Evolutionary conservation across 1,140 invertebrate species (phyloP), one percentile per base, ranked within the genome.

Genomic region (Aphelinus certus): DNA sequence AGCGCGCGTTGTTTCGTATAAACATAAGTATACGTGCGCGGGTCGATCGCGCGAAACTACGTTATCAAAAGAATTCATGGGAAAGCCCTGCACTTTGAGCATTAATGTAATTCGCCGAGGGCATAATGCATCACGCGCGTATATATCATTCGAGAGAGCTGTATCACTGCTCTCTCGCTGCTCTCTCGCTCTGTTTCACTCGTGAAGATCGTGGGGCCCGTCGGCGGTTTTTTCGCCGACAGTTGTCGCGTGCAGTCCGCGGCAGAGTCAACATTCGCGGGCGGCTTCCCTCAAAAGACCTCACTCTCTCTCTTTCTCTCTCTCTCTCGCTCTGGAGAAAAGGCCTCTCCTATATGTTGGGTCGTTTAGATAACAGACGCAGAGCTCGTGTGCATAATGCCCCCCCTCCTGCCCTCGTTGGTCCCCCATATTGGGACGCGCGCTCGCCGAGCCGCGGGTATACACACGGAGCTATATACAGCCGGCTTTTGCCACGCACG

Each of bases 351-450:
- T 77, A 76, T 79, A 26, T 26, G 26, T 79, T 81, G 81, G 79
- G 80, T 84, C 83, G 81, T 84, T 85, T 84, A 85, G 83, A 84
- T 84, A 85, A 26, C 26, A 26, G 26, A 26, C 26, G 26, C 26
- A 26, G 26, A 26, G 76, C 78, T 80, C 77, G 83, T 83, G 83
- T 82, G 84, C 81, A 84, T 80, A 83, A 82, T 81, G 81, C 43
- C 49, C 26, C 26, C 26, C 26, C 26, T 26, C 26, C 26, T 26
- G 26, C 26, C 26, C 62, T 7, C 74, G 79, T 79, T 81, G 81
- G 81, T 26, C 26, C 26, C 78, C 83, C 81, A 83, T 84, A 84
- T 84, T 83, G 79, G 81, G 82, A 83, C 78, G 76, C 81, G 77
- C 61, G 53, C 26, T 26, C 26, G 26, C 26, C 26, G 26, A 26